phyloP scores from a whole-genome alignment of 2,113 vertebrate genomes.

The Toxotes chatareus region DNA sequence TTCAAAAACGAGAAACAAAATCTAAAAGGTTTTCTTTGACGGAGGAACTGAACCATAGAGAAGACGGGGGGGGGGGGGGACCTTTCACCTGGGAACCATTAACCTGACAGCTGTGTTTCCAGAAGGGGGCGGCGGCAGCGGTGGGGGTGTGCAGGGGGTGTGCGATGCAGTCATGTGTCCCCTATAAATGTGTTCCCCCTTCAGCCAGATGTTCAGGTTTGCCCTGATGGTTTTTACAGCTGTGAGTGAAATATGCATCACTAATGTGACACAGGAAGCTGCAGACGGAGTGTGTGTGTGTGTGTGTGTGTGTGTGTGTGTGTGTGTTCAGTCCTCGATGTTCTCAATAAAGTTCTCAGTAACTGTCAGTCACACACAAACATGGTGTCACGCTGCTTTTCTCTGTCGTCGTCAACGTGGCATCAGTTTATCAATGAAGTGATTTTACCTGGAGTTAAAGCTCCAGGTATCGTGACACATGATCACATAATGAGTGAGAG shows the following conservation, averaged over 20 bases:
- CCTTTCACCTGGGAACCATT: slow-evolving; percentile 65
- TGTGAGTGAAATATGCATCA: slow-evolving; percentile 65
- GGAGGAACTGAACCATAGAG: background rate
- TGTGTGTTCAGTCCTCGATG: background rate
- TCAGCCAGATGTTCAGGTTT: slow-evolving; percentile 74
- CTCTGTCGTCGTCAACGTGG: too few species aligned
- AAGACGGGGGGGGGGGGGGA: background rate
- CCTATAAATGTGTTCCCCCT: slow-evolving; percentile 59
- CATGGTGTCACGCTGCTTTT: background rate
- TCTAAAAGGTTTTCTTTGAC: background rate
- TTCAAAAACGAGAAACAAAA: background rate
- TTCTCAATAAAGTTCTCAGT: background rate
- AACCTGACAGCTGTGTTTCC: slow-evolving; percentile 68
- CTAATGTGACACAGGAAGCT: slow-evolving; percentile 69
- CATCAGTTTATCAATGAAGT: too few species aligned
- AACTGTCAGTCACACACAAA: background rate
- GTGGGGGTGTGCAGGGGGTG: slow-evolving; percentile 3
- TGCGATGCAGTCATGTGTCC: slow-evolving; percentile 64
- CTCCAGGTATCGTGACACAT: too few species aligned
- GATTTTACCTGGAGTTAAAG: too few species aligned
- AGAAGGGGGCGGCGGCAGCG: background rate
- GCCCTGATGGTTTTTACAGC: slow-evolving; percentile 65
- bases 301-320: background rate
- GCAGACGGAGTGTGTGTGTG: background rate
- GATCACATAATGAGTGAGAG: too few species aligned